phyloP scores from a whole-genome alignment of 2,113 vertebrate species.

The Willisornis vidua region DNA sequence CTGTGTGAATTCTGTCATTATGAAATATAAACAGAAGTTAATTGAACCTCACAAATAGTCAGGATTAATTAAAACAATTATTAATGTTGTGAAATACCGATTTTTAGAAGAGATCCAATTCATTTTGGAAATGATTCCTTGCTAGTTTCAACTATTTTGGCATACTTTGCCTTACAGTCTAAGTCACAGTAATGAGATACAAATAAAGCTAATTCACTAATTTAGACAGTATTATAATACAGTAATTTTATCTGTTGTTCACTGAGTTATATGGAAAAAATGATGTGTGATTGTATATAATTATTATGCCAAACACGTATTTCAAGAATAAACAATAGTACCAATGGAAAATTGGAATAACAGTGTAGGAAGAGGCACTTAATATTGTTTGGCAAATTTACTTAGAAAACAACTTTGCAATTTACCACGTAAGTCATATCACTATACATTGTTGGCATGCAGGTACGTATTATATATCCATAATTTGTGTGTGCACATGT shows the following conservation, averaged over 20 bases:
- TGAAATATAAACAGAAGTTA: background rate
- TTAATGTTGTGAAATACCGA: background rate
- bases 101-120: background rate
- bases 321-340: background rate
- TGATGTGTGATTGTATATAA: background rate
- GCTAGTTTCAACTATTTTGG: background rate
- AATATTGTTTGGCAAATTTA: background rate
- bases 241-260: background rate
- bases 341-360: background rate
- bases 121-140: background rate
- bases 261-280: background rate
- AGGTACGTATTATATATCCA: background rate
- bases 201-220: background rate
- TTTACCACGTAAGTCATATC: background rate
- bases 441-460: background rate
- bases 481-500: background rate
- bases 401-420: background rate
- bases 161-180: background rate
- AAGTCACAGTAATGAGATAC: background rate
- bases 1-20: background rate
- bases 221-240: background rate
- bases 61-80: background rate
- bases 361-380: background rate
- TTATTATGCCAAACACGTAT: background rate
- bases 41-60: background rate